Percentiles rank a stretch among this genome's conserved stretches.
These are phyloP conservation scores for Lophotis ruficrista DNA, from an alignment of 2,113 vertebrate genomes.

Conservation along the genomic window DNA sequence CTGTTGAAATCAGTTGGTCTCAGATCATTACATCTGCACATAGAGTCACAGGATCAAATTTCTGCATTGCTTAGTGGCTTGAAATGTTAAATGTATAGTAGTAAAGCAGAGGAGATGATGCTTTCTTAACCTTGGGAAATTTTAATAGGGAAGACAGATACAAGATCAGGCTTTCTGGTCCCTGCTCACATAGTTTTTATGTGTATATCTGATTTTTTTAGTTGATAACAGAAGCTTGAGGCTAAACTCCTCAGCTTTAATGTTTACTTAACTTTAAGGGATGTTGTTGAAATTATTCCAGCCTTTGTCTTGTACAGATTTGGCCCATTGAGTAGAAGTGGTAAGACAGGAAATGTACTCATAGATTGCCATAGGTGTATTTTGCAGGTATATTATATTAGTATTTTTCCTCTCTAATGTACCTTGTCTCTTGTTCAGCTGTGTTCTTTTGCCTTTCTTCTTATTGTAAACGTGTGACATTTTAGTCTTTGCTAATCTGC, in stretches of 20 bases:
- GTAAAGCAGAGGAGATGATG: neutral
- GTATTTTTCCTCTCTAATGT: neutral
- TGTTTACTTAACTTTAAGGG: neutral
- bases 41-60: neutral
- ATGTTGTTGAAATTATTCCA: neutral
- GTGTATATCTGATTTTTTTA: neutral
- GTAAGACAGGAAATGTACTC: neutral
- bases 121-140: neutral
- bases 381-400: neutral
- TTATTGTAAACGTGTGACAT: accelerated
- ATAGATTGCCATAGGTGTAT: neutral
- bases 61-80: neutral
- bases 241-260: neutral
- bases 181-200: neutral
- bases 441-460: neutral
- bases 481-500: neutral
- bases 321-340: neutral
- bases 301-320: neutral
- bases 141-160: neutral
- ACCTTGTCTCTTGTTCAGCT: neutral
- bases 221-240: neutral
- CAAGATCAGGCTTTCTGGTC: neutral
- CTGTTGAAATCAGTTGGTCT: neutral
- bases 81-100: neutral
- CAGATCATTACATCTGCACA: neutral